Evolutionary conservation across 2,888 invertebrate genomes (phyloP).

Genomic region (Morinoia aosen): DNA sequence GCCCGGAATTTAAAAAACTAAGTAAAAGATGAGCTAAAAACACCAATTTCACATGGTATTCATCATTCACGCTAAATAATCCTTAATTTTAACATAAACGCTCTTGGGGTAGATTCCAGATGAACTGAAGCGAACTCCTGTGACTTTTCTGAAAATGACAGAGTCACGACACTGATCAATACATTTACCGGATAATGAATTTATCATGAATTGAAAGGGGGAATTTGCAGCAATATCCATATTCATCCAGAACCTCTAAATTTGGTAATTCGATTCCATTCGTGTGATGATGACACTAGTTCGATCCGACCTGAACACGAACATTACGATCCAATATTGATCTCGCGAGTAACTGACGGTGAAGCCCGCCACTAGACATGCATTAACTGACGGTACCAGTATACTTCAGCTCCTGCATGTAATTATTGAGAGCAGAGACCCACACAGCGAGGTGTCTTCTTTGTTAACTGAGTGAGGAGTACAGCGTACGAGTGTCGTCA

Average conservation of each 20-base stretch:
- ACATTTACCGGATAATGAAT: background rate
- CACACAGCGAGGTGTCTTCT: background rate
- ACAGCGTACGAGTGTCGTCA: no score
- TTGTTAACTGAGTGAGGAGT: background rate
- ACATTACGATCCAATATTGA: background rate
- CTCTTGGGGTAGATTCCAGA: background rate
- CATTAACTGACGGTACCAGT: conserved; percentile 3
- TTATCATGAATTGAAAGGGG: background rate
- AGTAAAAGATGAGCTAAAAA: background rate
- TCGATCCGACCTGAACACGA: background rate
- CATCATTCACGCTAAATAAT: background rate
- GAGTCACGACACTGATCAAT: background rate
- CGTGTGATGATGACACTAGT: background rate
- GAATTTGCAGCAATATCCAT: background rate
- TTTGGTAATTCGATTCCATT: background rate
- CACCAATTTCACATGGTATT: background rate
- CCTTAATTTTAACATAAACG: background rate
- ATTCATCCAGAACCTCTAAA: background rate
- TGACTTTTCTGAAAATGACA: background rate
- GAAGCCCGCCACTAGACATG: background rate
- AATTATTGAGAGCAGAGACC: background rate
- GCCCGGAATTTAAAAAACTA: background rate
- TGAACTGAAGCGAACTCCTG: background rate
- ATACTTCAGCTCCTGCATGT: conserved; percentile 1
- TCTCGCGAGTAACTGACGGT: background rate